Percentiles rank a stretch among this genome's conserved stretches.
Conservation (phyloP, 2,888 invertebrate genomes). For the Macrosoma leucophasiata region DNA sequence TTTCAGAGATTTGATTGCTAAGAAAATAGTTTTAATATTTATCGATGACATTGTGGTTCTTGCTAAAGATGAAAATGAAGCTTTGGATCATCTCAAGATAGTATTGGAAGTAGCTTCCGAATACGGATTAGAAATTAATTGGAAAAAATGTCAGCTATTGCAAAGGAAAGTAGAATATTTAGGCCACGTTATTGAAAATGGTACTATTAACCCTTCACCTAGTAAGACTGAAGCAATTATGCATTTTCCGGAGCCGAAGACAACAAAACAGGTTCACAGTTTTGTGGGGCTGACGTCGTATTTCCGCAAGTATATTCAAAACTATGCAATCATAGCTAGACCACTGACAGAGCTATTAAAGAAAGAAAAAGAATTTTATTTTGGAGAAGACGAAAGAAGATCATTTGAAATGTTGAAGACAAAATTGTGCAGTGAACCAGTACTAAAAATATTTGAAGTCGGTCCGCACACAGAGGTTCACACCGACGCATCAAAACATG, state of each 20-base stretch:
- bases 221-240: slow-evolving; percentile 23
- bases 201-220: slow-evolving; percentile 17
- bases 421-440: slow-evolving; percentile 1
- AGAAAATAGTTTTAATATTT: slow-evolving; percentile 21
- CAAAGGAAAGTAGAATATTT: slow-evolving; percentile 21
- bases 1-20: slow-evolving; percentile 21
- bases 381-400: slow-evolving; percentile 12
- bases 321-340: slow-evolving; percentile 20
- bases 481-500: slow-evolving; percentile 17
- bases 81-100: slow-evolving; percentile 7
- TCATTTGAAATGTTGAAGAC: slow-evolving; percentile 5
- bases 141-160: slow-evolving; percentile 31
- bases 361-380: slow-evolving; percentile 15
- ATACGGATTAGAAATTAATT: slow-evolving; percentile 15
- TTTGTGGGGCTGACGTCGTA: slow-evolving; percentile 25
- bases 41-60: slow-evolving; percentile 28
- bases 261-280: slow-evolving; percentile 21
- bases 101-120: slow-evolving; percentile 13
- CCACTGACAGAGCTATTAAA: slow-evolving; percentile 19
- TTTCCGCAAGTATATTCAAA: slow-evolving; percentile 23
- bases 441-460: slow-evolving; percentile 13
- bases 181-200: slow-evolving; percentile 14
- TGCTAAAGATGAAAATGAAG: slow-evolving; percentile 19
- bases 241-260: slow-evolving; percentile 22
- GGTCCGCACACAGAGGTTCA: slow-evolving; percentile 21